Evolutionary conservation across 2,113 vertebrate genomes (phyloP).

Genomic region (Alexandromys fortis): DNA sequence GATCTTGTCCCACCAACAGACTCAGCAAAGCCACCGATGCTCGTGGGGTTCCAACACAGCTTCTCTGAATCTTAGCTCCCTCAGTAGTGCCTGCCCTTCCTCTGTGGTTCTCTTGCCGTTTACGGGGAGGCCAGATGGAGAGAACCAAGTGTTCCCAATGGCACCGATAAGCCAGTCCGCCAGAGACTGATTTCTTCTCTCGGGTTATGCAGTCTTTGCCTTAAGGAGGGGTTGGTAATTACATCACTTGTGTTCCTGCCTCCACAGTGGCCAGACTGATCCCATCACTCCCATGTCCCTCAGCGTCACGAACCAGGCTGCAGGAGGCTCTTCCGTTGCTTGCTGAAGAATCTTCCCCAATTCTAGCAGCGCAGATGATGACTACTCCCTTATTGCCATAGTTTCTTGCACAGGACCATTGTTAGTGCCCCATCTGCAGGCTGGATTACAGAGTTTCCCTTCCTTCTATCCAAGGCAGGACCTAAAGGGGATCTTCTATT

Average conservation of each 20-base stretch:
- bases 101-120: background rate
- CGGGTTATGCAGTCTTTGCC: background rate
- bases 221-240: background rate
- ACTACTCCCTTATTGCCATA: background rate
- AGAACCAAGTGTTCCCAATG: background rate
- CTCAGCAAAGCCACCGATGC: background rate
- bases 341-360: background rate
- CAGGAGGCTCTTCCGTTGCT: background rate
- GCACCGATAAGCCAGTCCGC: background rate
- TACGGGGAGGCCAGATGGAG: background rate
- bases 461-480: background rate
- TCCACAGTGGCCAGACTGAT: background rate
- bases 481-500: background rate
- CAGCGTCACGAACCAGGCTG: background rate
- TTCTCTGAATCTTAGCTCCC: background rate
- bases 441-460: too few relatives aligned
- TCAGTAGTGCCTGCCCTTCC: background rate
- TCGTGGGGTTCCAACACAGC: background rate
- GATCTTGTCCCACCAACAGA: too few relatives aligned
- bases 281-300: background rate
- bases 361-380: background rate
- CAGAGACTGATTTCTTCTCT: background rate
- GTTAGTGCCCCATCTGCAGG: background rate
- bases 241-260: background rate
- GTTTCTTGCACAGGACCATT: background rate